Conservation (phyloP, 2,113 vertebrate genomes). For the Arizona elegans region DNA sequence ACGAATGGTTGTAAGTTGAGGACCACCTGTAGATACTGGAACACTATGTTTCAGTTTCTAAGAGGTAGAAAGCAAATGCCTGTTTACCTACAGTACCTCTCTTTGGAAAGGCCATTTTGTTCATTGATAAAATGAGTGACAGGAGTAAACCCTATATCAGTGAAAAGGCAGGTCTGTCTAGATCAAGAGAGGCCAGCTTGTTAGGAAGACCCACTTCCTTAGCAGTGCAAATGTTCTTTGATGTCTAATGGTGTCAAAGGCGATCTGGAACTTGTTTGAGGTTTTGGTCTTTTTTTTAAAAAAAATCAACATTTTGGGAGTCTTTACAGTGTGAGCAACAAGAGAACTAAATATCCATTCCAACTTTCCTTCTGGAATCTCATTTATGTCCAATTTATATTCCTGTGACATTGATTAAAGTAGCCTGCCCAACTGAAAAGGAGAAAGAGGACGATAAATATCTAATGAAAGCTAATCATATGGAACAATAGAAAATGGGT, state of each 20-base stretch:
- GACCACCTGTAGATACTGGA: background rate
- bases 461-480: background rate
- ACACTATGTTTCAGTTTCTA: background rate
- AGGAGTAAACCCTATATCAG: background rate
- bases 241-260: background rate
- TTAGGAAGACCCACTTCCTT: background rate
- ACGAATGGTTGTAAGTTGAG: background rate
- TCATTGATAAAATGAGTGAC: background rate
- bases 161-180: background rate
- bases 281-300: background rate
- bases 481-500: background rate
- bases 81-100: background rate
- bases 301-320: background rate
- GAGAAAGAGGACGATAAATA: background rate
- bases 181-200: background rate
- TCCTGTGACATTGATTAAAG: background rate
- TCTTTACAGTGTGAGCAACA: background rate
- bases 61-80: background rate
- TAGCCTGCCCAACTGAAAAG: background rate
- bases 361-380: background rate
- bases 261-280: background rate
- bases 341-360: background rate
- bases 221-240: background rate
- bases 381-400: background rate
- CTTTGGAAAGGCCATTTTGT: background rate